A percentile compares a stretch with the other conserved stretches of the same genome.
Evolutionary conservation across 2,797 vertebrate genomes (phyloP).

Genomic region (Cercopithecus hamlyni): DNA sequence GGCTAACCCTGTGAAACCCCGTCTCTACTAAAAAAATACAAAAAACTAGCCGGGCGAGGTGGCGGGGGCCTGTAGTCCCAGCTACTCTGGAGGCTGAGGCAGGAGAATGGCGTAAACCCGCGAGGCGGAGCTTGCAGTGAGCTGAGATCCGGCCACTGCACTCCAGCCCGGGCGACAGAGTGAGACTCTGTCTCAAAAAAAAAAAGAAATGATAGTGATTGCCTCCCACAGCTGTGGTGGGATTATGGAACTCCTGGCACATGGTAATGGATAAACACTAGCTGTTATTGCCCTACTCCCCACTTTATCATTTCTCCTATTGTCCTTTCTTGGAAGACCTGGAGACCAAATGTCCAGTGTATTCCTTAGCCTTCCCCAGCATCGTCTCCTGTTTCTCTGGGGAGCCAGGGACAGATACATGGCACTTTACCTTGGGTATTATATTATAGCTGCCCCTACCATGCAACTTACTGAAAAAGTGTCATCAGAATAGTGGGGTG

Average conservation of each 20-base stretch:
- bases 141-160: too few species aligned
- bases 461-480: neutral
- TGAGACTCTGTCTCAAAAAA: too few species aligned
- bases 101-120: too few species aligned
- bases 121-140: too few species aligned
- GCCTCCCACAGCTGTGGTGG: neutral
- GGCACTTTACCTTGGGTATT: neutral
- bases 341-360: neutral
- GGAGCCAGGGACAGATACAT: neutral
- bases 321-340: neutral
- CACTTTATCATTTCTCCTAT: neutral
- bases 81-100: too few species aligned
- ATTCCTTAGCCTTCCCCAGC: neutral
- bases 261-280: neutral
- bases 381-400: neutral
- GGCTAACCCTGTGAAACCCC: too few species aligned
- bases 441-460: neutral
- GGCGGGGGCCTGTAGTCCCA: too few species aligned
- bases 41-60: too few species aligned
- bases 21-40: too few species aligned
- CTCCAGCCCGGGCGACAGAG: too few species aligned
- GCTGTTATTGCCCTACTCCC: neutral
- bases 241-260: neutral
- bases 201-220: neutral
- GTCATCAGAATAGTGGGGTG: neutral